Evolutionary conservation across 53 echinoderm and acorn worm genomes (phyloP).

Genomic region (Holothuria leucospilota): DNA sequence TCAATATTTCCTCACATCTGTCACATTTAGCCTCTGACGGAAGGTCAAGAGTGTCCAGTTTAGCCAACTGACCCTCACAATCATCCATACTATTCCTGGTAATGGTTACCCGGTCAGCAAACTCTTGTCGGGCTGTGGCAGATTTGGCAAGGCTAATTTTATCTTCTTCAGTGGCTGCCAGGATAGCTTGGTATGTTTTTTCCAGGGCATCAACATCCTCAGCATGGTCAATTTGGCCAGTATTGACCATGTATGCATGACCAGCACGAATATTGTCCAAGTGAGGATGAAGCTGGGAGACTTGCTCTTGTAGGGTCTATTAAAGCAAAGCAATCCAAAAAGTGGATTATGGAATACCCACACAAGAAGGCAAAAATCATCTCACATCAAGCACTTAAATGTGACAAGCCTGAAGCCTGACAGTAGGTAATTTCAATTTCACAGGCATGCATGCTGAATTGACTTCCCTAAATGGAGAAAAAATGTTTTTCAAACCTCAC

Average conservation of each 20-base stretch:
- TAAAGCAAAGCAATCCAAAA: not conserved
- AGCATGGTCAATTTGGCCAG: slow-evolving; percentile 81
- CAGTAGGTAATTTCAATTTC: too few relatives aligned
- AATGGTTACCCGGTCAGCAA: slow-evolving; percentile 57
- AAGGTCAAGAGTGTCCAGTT: slow-evolving; percentile 72
- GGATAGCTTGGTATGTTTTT: slow-evolving; percentile 69
- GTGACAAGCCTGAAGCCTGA: too few relatives aligned
- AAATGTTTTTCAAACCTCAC: too few relatives aligned
- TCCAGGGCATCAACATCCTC: slow-evolving; percentile 71
- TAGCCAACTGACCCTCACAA: slow-evolving; percentile 61
- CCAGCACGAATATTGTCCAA: slow-evolving; percentile 66
- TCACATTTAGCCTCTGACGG: slow-evolving; percentile 81
- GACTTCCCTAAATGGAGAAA: too few relatives aligned
- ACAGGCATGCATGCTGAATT: too few relatives aligned
- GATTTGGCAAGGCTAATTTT: slow-evolving; percentile 56
- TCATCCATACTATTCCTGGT: slow-evolving; percentile 72
- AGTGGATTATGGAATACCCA: too few relatives aligned
- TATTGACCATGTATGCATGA: slow-evolving; percentile 63
- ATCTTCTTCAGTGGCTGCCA: slow-evolving; percentile 39
- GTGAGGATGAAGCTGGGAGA: slow-evolving; percentile 67
- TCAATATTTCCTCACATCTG: slow-evolving; percentile 71
- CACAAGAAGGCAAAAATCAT: too few relatives aligned
- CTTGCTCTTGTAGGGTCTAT: slow-evolving; percentile 74
- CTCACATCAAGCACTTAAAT: too few relatives aligned
- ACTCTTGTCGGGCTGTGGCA: slow-evolving; percentile 64